Conservation (phyloP, 1,140 invertebrate species). For the Penaeus japonicus region DNA sequence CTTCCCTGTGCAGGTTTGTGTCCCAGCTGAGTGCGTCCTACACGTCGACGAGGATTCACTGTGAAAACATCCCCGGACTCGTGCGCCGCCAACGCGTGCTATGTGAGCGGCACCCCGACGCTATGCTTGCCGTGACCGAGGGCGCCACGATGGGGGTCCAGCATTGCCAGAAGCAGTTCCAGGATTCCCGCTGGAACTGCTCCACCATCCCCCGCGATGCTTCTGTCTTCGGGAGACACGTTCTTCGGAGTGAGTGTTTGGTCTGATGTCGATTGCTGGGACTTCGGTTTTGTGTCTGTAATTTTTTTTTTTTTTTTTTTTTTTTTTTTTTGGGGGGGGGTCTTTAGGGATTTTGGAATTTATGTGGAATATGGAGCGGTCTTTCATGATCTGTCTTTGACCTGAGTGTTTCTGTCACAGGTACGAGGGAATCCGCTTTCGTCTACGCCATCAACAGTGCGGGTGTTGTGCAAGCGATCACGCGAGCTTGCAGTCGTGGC, state of each 20-base stretch:
- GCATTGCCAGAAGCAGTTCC: conserved; percentile 51
- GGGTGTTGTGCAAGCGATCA: conserved; percentile 91
- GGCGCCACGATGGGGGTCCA: conserved; percentile 37
- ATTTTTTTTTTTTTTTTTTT: no score
- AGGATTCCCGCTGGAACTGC: conserved; percentile 44
- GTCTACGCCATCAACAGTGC: conserved; percentile 96
- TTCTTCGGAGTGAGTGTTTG: conserved; percentile 21
- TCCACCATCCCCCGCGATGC: conserved; percentile 40
- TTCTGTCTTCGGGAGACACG: conserved; percentile 48
- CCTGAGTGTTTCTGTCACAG: background rate
- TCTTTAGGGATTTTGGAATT: background rate
- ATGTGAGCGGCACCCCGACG: conserved; percentile 40
- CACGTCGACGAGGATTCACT: conserved; percentile 44
- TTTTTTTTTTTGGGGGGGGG: background rate
- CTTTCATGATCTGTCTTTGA: no score
- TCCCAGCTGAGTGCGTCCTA: conserved; percentile 48
- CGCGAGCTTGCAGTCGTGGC: conserved; percentile 92
- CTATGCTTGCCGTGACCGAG: conserved; percentile 44
- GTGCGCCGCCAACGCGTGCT: conserved; percentile 43
- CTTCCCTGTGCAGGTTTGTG: conserved; percentile 30
- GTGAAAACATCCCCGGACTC: conserved; percentile 45
- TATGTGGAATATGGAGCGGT: no score
- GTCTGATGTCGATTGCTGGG: background rate
- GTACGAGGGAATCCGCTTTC: conserved; percentile 85
- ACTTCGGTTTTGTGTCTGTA: background rate